A percentile compares a stretch with the other conserved stretches of the same genome.
Evolutionary conservation across 1,140 invertebrate species (phyloP).

Genomic region (Euura lappo): DNA sequence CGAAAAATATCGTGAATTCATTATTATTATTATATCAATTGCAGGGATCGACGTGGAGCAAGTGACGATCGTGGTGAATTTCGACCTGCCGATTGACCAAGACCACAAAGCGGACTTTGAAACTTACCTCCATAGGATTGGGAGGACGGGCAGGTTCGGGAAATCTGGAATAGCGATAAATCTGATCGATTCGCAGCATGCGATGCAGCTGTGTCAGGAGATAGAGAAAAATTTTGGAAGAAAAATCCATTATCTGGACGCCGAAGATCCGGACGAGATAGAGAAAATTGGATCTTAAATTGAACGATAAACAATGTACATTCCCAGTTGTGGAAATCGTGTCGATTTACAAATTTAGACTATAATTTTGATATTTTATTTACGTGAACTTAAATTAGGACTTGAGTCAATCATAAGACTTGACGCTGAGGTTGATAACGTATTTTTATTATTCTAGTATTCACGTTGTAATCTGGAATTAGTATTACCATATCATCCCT

Average conservation of each 20-base stretch:
- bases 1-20: not conserved
- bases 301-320: no score
- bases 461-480: no score
- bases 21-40: constrained; percentile 32
- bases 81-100: constrained; percentile 91
- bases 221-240: constrained; percentile 93
- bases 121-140: constrained; percentile 97
- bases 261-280: constrained; percentile 90
- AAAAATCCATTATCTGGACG: constrained; percentile 81
- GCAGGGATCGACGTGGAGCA: constrained; percentile 95
- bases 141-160: constrained; percentile 94
- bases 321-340: no score
- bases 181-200: constrained; percentile 78
- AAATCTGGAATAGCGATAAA: constrained; percentile 96
- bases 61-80: constrained; percentile 98
- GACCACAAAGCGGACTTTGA: constrained; percentile 88
- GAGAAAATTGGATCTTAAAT: constrained; percentile 80
- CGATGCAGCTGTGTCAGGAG: constrained; percentile 75
- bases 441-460: no score
- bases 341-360: no score
- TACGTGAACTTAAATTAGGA: no score
- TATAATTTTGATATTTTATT: no score
- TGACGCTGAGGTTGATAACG: no score
- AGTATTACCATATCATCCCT: no score
- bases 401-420: no score